Evolutionary conservation across 2,113 vertebrate genomes (phyloP).

Genomic region (Excalfactoria chinensis): DNA sequence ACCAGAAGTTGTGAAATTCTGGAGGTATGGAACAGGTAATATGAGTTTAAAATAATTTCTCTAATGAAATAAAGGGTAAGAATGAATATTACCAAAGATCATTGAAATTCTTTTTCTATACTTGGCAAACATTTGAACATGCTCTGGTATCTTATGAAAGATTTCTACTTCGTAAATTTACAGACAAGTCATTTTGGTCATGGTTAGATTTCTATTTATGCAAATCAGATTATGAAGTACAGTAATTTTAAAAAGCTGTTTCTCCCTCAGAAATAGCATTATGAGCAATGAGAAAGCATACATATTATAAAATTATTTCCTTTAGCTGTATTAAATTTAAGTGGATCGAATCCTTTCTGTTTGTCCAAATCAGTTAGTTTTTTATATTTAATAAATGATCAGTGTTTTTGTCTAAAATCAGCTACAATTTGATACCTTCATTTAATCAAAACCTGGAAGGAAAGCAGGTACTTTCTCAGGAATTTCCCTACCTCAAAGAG

Average conservation of each 20-base stretch:
- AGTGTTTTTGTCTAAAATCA: background rate
- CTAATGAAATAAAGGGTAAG: background rate
- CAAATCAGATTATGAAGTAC: background rate
- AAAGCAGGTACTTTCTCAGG: background rate
- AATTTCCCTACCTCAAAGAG: background rate
- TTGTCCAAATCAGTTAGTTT: background rate
- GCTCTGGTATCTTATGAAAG: background rate
- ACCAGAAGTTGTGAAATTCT: no score
- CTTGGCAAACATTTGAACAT: background rate
- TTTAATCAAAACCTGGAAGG: background rate
- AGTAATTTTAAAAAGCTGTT: background rate
- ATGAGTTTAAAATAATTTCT: background rate
- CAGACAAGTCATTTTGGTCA: background rate
- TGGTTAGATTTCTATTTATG: background rate
- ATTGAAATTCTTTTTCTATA: background rate
- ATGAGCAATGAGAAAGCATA: background rate
- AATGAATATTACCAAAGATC: background rate
- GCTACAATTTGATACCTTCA: background rate
- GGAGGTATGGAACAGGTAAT: background rate
- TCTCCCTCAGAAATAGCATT: background rate
- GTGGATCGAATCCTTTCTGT: background rate
- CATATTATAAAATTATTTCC: background rate
- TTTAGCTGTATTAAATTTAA: background rate
- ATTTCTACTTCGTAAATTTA: background rate
- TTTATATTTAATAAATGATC: background rate